Conservation (phyloP, 2,113 vertebrate species). For the Hydropotes inermis region DNA sequence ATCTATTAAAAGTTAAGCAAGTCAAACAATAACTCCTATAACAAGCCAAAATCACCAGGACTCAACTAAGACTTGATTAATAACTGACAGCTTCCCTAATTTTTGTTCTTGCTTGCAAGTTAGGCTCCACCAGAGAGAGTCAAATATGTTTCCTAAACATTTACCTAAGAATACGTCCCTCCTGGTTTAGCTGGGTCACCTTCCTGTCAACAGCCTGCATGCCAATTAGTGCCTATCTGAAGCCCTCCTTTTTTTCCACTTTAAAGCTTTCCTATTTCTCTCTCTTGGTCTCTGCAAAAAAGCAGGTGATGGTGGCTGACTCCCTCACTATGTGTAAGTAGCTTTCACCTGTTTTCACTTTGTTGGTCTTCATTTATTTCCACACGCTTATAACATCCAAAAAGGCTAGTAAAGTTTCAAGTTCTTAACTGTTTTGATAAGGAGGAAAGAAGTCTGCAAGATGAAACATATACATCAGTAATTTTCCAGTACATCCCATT, state of each 20-base stretch:
- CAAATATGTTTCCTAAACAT: not conserved
- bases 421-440: not conserved
- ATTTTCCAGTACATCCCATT: not conserved
- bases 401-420: not conserved
- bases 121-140: not conserved
- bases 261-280: not conserved
- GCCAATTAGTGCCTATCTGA: not conserved
- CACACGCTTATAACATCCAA: not conserved
- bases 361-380: not conserved
- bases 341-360: not conserved
- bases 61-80: not conserved
- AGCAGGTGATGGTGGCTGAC: rapidly evolving
- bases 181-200: not conserved
- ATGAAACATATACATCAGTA: not conserved
- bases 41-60: not conserved
- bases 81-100: not conserved
- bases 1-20: not conserved
- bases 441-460: not conserved
- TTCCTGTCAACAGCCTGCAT: not conserved
- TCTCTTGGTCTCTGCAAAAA: not conserved
- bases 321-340: not conserved
- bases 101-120: not conserved
- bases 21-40: not conserved
- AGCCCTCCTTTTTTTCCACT: no score
- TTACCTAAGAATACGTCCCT: not conserved